Evolutionary conservation across 2,797 vertebrate genomes (phyloP), one percentile per base, ranked within the genome.

Genomic region (Falco rusticolus): DNA sequence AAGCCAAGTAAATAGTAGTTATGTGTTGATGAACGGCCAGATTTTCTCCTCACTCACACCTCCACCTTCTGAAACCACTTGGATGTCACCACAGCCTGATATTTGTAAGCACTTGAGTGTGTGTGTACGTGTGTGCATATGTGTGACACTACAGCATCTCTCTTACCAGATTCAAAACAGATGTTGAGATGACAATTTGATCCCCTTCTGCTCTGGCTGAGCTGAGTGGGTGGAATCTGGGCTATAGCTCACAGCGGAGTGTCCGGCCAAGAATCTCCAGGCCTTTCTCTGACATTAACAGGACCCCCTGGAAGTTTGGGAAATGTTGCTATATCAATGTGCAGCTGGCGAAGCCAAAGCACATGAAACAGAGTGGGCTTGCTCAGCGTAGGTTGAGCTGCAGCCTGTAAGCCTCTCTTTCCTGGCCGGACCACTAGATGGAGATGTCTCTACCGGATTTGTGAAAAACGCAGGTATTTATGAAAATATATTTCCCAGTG

Each of bases 151-250:
- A 50, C 31, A 87, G 57, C 64, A 53, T 83, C 74, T 71, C 87
- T 71, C 50, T 85, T 75, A 48, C 50, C 69, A 84, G 65, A 97
- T 96, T 92, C 88, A 80, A 96, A 96, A 72, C 96, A 97, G 95
- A 97, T 97, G 95, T 81, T 80, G 69, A 76, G 79, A 93, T 94
- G 95, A 96, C 89, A 93, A 39, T 93, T 95, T 96, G 95, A 96
- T 96, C 92, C 84, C 59, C 59, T 91, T 43, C 76, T 89, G 61
- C 82, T 91, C 84, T 89, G 84, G 72, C 69, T 94, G 79, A 85
- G 81, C 75, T 75, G 84, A 96, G 95, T 96, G 95, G 93, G 96
- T 83, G 90, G 87, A 96, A 96, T 96, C 92, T 86, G 93, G 96
- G 72, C 90, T 89, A 50, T 24, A 71, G 89, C 85, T 96, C 71